phyloP scores from a whole-genome alignment of 2,797 vertebrate species.

The Enteromius radiatus region DNA sequence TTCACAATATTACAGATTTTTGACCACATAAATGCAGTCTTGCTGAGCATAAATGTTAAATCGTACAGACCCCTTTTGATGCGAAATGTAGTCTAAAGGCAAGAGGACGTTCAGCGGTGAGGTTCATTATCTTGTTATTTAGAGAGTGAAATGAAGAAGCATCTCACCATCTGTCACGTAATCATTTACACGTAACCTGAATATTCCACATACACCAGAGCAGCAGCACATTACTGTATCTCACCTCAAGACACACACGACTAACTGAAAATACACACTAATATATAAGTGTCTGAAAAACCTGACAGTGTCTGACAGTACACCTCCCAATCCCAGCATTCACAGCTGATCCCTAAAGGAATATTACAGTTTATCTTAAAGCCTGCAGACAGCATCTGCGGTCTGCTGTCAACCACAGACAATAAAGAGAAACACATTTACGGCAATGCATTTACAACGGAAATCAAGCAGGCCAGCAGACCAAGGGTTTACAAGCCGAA shows the following conservation, averaged over 20 bases:
- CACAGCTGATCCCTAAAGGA: not conserved
- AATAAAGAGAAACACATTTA: slow-evolving; percentile 18
- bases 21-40: not conserved
- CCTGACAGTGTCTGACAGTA: not conserved
- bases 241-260: not conserved
- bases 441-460: slow-evolving; percentile 18
- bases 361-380: not conserved
- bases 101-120: not conserved
- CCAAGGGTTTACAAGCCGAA: not conserved
- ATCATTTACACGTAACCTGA: not conserved
- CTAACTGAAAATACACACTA: not conserved
- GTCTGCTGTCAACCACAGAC: not conserved
- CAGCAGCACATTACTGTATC: not conserved
- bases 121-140: slow-evolving; percentile 30
- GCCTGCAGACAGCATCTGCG: slow-evolving; percentile 1
- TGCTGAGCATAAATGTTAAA: not conserved
- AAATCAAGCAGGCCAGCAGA: slow-evolving; percentile 2
- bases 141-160: slow-evolving; percentile 30
- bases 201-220: not conserved
- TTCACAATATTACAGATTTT: not conserved
- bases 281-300: not conserved
- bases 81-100: not conserved
- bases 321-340: not conserved
- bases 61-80: not conserved
- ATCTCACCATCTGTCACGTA: slow-evolving; percentile 15